Evolutionary conservation across 1,140 invertebrate species (phyloP).

Genomic region (Apis dorsata): DNA sequence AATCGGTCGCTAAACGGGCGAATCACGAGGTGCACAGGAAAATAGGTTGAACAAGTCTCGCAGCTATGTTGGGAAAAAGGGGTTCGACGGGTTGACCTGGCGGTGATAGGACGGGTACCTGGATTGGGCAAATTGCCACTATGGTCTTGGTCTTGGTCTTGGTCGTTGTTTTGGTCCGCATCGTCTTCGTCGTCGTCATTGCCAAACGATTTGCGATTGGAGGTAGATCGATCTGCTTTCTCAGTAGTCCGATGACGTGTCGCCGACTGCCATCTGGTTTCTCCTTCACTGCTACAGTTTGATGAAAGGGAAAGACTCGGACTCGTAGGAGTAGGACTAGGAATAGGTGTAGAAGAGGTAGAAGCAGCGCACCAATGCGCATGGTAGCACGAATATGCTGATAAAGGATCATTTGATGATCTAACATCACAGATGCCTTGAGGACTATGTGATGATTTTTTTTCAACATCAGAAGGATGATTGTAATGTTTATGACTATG

Average conservation of each 20-base stretch:
- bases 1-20: constrained; percentile 49
- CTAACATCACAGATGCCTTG: constrained; percentile 55
- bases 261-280: constrained; percentile 62
- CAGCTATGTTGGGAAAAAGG: constrained; percentile 64
- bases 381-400: constrained; percentile 77
- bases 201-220: constrained; percentile 58
- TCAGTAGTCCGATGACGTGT: constrained; percentile 55
- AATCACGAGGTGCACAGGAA: constrained; percentile 55
- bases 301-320: constrained; percentile 72
- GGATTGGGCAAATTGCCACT: constrained; percentile 77
- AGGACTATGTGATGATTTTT: constrained; percentile 64
- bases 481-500: constrained; percentile 58
- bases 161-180: constrained; percentile 68
- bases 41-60: constrained; percentile 50
- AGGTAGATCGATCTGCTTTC: constrained; percentile 59
- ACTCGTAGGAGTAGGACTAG: constrained; percentile 72
- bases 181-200: constrained; percentile 57
- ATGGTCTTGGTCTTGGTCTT: constrained; percentile 75
- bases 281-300: constrained; percentile 74
- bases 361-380: constrained; percentile 76
- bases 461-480: constrained; percentile 56
- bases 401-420: constrained; percentile 69
- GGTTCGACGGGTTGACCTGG: constrained; percentile 65
- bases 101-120: constrained; percentile 77
- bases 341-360: constrained; percentile 72